phyloP scores from a whole-genome alignment of 2,113 vertebrate genomes.

The Platycercus adscitus region DNA sequence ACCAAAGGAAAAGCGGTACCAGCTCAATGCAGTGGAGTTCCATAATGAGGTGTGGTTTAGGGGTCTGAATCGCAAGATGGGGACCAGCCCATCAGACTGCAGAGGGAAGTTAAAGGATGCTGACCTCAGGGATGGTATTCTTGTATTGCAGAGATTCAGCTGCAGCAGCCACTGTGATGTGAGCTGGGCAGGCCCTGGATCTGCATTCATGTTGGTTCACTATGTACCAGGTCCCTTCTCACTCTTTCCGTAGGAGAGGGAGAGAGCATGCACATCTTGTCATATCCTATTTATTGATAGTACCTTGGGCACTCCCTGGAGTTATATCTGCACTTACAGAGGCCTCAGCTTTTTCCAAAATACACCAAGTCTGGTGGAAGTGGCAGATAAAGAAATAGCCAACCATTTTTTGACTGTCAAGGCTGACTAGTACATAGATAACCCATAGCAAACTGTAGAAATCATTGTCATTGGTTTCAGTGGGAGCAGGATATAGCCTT shows the following conservation, averaged over 20 bases:
- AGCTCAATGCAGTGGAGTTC: neutral
- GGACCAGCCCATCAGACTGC: neutral
- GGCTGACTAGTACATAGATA: neutral
- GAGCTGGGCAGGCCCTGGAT: neutral
- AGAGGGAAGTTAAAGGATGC: neutral
- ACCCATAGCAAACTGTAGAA: neutral
- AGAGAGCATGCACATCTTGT: neutral
- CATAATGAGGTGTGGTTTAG: neutral
- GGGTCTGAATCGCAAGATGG: neutral
- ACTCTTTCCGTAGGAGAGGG: neutral
- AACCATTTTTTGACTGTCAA: neutral
- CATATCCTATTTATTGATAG: neutral
- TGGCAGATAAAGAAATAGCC: neutral
- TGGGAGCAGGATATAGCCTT: neutral
- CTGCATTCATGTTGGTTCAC: neutral
- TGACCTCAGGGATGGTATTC: neutral
- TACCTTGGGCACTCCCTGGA: neutral
- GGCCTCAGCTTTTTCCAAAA: neutral
- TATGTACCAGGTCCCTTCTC: neutral
- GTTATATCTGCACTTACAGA: neutral
- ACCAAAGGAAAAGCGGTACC: neutral
- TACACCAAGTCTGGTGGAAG: neutral
- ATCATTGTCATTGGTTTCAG: neutral
- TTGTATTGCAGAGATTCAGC: neutral
- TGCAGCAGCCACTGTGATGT: neutral